These are phyloP conservation scores for Nettapus auritus DNA, from an alignment of 2,113 vertebrate species.

Conservation along the genomic window DNA sequence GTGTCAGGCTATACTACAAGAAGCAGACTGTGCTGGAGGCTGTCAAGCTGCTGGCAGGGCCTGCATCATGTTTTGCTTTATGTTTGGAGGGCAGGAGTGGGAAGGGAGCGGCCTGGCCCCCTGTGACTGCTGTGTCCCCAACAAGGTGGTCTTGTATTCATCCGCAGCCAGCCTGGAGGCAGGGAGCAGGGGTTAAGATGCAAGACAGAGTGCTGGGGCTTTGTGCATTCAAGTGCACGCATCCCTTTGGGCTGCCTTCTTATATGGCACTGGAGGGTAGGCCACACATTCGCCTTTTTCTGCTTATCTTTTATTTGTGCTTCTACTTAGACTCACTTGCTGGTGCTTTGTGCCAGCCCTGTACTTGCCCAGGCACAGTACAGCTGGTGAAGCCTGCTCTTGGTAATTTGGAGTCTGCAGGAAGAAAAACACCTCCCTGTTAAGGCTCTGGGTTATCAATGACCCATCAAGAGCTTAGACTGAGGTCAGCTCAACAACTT, in stretches of 20 bases:
- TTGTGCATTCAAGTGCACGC: rapidly evolving
- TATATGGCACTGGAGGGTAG: neutral
- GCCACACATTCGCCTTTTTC: neutral
- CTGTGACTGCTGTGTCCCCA: neutral
- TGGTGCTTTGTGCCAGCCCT: neutral
- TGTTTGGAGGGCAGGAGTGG: neutral
- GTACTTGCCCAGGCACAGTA: neutral
- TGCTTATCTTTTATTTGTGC: neutral
- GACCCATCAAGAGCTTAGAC: neutral
- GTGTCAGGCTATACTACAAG: neutral
- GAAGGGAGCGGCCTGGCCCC: neutral
- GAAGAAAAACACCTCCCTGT: neutral
- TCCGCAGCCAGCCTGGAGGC: neutral
- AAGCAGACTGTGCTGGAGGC: neutral
- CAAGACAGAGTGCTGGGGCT: neutral
- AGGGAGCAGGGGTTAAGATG: neutral
- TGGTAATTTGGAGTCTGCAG: rapidly evolving
- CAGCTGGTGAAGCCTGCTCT: neutral
- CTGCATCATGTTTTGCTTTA: neutral
- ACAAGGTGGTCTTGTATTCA: neutral
- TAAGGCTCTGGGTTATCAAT: neutral
- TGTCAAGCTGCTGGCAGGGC: neutral
- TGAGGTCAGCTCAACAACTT: neutral
- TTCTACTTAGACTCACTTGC: neutral
- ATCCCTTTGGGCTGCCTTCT: neutral